Evolutionary conservation across 1,140 invertebrate genomes (phyloP), one percentile per base, ranked within the genome.

Genomic region (Dryas iulia): DNA sequence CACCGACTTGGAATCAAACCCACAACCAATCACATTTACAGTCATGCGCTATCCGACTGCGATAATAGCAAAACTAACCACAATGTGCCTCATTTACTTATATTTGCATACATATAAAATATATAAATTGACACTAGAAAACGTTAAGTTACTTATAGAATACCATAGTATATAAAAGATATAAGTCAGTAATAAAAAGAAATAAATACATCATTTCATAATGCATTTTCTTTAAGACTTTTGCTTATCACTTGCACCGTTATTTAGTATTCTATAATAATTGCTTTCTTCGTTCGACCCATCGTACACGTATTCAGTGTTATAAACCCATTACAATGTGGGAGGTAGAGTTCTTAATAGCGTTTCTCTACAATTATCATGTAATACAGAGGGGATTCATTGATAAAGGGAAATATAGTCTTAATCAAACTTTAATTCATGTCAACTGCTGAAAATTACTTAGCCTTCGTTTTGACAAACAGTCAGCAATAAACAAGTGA

Each of bases 311-410:
- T 83, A 76, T 81, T 53, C 67, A 75, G 71, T 79, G 67, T 77
- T 82, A 79, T 77, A 78, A 79, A 75, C 71, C 71, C 71, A 76
- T 82, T 77, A 78, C 78, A 61, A 69, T 73, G 77, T 80, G 76
- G 73, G 77, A 75, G 72, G 81, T 78, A 73, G 63, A 73, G 58
- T 72, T 64, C 63, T 71, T 71, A 68, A 74, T 71, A 64, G 23
- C 54, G 59, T 74, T 74, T 71, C 68, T 71, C 35, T 66, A 73
- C 68, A 76, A 74, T 67, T 70, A 65, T 64, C 63, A 54, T 71
- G 64, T 71, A 64, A 71, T 54, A 18, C 35, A 39, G 61, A 68
- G 61, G 39, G 52, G 39, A 35, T 66, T 57, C 33, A 67, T 73
- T 58, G 59, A 64, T 24, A 56, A 24, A 54, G 53, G 58, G 54